Conservation (phyloP, 2,797 vertebrate genomes). For the Parambassis ranga region DNA sequence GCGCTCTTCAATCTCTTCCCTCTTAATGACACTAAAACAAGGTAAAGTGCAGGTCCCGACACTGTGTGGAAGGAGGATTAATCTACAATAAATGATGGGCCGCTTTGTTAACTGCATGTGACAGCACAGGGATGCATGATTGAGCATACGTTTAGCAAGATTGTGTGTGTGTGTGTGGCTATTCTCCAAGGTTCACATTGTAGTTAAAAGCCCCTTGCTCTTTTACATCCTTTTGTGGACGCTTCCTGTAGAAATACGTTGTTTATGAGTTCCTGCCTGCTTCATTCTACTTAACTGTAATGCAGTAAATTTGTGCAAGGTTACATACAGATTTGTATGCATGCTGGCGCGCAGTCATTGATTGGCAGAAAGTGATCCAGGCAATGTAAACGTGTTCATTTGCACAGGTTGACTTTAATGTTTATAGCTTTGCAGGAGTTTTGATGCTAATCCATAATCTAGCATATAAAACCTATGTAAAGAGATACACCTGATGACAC, state of each 20-base stretch:
- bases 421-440: too few species aligned
- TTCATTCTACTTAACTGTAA: background rate
- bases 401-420: too few species aligned
- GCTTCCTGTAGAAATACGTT: background rate
- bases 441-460: too few species aligned
- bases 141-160: slow-evolving; percentile 49
- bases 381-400: too few species aligned
- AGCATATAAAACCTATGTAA: too few species aligned
- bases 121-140: slow-evolving; percentile 62
- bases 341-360: too few species aligned
- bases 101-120: slow-evolving; percentile 61
- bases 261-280: background rate
- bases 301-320: too few species aligned
- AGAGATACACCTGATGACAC: too few species aligned
- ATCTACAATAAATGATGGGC: slow-evolving; percentile 66
- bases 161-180: slow-evolving; percentile 13
- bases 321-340: too few species aligned
- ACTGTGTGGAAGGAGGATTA: slow-evolving; percentile 42
- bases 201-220: background rate
- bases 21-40: slow-evolving; percentile 54
- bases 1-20: slow-evolving; percentile 27
- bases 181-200: background rate
- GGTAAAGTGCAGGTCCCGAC: slow-evolving; percentile 59
- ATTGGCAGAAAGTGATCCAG: too few species aligned
- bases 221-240: background rate